phyloP scores from a whole-genome alignment of 1,140 invertebrate species.

The Brachystomella parvula region DNA sequence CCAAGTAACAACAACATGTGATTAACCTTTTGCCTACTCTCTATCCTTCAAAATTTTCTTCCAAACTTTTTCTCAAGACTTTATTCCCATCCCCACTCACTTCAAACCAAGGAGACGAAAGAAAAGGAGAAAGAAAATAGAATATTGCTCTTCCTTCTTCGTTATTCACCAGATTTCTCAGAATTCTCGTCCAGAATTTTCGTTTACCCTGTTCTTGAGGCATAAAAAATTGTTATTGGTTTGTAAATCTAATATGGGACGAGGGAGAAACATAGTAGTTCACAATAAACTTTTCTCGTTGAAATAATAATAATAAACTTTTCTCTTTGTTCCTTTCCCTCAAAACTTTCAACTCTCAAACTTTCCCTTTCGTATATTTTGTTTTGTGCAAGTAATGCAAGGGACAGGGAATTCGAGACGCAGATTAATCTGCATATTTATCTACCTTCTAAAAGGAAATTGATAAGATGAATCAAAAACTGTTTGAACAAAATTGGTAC shows the following conservation, averaged over 20 bases:
- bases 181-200: neutral
- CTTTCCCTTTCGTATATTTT: neutral
- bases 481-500: neutral
- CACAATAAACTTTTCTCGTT: neutral
- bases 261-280: neutral
- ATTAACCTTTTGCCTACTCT: neutral
- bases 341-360: neutral
- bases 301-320: neutral
- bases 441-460: neutral
- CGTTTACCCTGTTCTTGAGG: neutral
- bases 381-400: neutral
- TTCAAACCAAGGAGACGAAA: no score
- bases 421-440: neutral
- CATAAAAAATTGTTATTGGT: neutral
- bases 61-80: neutral
- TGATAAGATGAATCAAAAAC: neutral
- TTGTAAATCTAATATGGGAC: neutral
- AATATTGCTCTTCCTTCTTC: no score
- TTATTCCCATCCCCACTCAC: no score
- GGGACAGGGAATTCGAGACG: neutral
- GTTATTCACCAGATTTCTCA: neutral
- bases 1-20: neutral
- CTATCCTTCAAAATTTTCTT: neutral
- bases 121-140: no score
- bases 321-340: neutral